These are phyloP conservation scores for Oxycera nigricornis DNA, from an alignment of 2,888 invertebrate genomes.

Conservation along the genomic window DNA sequence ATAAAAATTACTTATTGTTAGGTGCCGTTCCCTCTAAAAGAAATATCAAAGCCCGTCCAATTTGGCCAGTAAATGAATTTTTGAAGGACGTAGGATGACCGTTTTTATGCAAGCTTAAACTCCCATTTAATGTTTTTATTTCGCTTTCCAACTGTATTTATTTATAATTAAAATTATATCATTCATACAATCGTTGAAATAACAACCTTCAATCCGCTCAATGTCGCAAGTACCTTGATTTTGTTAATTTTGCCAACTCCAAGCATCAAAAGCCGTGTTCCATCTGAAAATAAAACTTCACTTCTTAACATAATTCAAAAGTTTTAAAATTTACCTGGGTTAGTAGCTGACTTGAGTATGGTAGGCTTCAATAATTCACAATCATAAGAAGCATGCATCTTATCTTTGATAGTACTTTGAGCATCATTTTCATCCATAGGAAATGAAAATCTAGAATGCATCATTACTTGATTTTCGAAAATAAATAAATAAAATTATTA, in stretches of 20 bases:
- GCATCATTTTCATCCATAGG: conserved; percentile 75
- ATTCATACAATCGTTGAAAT: background rate
- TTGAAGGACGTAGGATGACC: conserved; percentile 74
- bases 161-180: background rate
- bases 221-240: conserved; percentile 83
- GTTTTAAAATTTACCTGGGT: too few relatives aligned
- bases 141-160: conserved; percentile 79
- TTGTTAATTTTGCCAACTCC: conserved; percentile 88
- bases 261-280: conserved; percentile 81
- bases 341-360: too few relatives aligned
- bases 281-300: conserved; percentile 64
- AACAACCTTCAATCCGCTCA: conserved; percentile 82
- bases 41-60: conserved; percentile 91
- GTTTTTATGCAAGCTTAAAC: conserved; percentile 88
- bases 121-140: conserved; percentile 89
- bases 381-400: conserved; percentile 55
- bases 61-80: conserved; percentile 85
- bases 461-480: too few relatives aligned
- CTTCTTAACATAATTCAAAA: background rate
- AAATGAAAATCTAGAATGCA: conserved; percentile 69
- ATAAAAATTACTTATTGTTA: conserved; percentile 70
- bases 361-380: too few relatives aligned
- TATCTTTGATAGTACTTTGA: conserved; percentile 66
- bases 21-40: conserved; percentile 89
- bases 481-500: too few relatives aligned